Conservation (phyloP, 1,140 invertebrate genomes). For the Pachypsylla venusta region DNA sequence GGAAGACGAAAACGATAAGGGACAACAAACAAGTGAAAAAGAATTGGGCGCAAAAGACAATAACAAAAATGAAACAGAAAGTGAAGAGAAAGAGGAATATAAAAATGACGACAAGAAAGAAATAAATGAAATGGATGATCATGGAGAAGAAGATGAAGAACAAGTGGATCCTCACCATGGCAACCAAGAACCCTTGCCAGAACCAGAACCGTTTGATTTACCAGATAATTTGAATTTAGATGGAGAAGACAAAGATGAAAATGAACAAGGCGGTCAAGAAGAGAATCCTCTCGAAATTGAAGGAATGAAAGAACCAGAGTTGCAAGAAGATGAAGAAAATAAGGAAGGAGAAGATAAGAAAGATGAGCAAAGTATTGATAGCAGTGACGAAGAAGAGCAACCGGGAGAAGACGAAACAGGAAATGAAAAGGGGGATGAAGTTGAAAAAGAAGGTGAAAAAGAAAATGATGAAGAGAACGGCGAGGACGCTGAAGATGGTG, state of each 20-base stretch:
- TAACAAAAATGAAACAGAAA: slow-evolving; percentile 37
- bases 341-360: slow-evolving; percentile 22
- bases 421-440: slow-evolving; percentile 26
- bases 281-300: slow-evolving; percentile 75
- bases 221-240: slow-evolving; percentile 75
- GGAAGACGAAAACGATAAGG: slow-evolving; percentile 39
- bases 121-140: slow-evolving; percentile 61
- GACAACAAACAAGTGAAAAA: slow-evolving; percentile 31
- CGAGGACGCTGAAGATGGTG: slow-evolving; percentile 32
- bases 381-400: slow-evolving; percentile 25
- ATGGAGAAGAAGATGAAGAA: slow-evolving; percentile 61
- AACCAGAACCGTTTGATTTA: slow-evolving; percentile 70
- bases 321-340: slow-evolving; percentile 20
- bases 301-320: slow-evolving; percentile 40
- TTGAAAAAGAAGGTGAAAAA: slow-evolving; percentile 24
- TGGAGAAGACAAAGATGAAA: slow-evolving; percentile 38
- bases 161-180: slow-evolving; percentile 76
- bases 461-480: slow-evolving; percentile 28
- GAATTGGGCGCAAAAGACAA: slow-evolving; percentile 42
- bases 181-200: slow-evolving; percentile 51
- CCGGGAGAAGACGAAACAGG: slow-evolving; percentile 22
- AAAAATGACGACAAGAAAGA: slow-evolving; percentile 43
- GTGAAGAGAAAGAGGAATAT: slow-evolving; percentile 35
- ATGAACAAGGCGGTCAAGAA: slow-evolving; percentile 39
- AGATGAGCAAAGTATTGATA: slow-evolving; percentile 22